These are phyloP conservation scores for Malurus melanocephalus DNA, from an alignment of 2,113 vertebrate genomes.

Conservation along the genomic window DNA sequence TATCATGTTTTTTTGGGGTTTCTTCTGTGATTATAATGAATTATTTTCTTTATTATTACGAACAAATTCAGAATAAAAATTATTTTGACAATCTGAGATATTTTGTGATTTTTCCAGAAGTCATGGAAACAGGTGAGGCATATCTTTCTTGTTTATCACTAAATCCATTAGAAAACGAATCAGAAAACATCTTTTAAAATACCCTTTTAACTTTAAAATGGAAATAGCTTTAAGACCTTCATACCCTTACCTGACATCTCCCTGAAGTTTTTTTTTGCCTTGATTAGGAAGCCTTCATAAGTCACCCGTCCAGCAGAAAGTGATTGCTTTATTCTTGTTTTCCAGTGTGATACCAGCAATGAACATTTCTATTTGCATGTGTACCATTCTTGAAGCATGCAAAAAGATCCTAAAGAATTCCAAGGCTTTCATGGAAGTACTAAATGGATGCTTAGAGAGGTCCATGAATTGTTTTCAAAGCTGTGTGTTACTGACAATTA, in stretches of 20 bases:
- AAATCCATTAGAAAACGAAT: neutral
- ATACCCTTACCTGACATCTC: neutral
- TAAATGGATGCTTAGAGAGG: neutral
- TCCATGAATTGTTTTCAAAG: neutral
- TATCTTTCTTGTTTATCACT: neutral
- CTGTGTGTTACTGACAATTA: neutral
- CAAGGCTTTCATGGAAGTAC: neutral
- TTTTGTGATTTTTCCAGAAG: neutral
- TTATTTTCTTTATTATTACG: neutral
- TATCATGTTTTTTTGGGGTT: neutral
- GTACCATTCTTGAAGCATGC: neutral
- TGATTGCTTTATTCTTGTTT: neutral
- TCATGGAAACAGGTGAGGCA: neutral
- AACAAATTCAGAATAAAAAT: neutral
- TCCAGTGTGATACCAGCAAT: neutral
- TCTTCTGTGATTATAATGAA: neutral
- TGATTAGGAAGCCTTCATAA: neutral
- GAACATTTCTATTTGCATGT: neutral
- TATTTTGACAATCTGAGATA: neutral
- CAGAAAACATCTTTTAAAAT: neutral
- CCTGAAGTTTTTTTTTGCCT: neutral
- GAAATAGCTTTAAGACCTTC: neutral
- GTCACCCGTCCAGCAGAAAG: neutral
- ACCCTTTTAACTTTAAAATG: neutral
- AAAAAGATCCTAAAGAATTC: neutral